Base-by-base conservation (phyloP, 1,140 invertebrate genomes). In the Harlomillsia oculata region DNA sequence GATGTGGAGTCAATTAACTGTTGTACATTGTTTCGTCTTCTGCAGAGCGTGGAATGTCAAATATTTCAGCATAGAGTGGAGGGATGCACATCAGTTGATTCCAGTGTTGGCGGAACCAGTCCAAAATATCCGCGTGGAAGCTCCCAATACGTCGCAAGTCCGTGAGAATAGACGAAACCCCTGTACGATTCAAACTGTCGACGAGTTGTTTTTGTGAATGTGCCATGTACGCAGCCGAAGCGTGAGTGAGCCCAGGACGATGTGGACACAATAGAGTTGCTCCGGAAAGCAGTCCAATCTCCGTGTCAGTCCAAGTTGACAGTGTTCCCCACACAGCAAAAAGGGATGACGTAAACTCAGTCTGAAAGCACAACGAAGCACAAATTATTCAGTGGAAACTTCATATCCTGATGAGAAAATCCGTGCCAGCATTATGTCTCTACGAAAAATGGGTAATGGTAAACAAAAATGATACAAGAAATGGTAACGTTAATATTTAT, bases 51-150 rank as follows among this genome's bases (percentile, higher is more conserved):
- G 91, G 90, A 76, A 97, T 95, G 78, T 97, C 93, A 72, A 95
- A 97, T 66, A 96, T 95, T 74, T 97, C 93, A 23, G 92, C 89
- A 72, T 94, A 97, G 32, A 97, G 79, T 1, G 91, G 89, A 29
- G 92, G 92, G 66, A 95, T 77, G 46, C 71, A 63, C 57, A 82
- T 79, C 30, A 94, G 77, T 65, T 84, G 82, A 53, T 79, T 79
- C 90, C 90, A 95, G 72, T 93, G 85, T 55, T 80, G 74, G 58
- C 90, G 79, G 71, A 90, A 93, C 89, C 91, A 97, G 67, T 87
- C 81, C 60, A 97, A 76, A 63, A 92, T 83, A 65, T 85, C 82
- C 59, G 82, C 79, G 72, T 96, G 91, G 63, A 85, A 83, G 16
- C 77, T 77, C 1, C 91, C 89, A n/a, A 97, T 77, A 28, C 80